These are phyloP conservation scores for Acinonyx jubatus DNA, from an alignment of 2,113 vertebrate genomes.

Conservation along the genomic window DNA sequence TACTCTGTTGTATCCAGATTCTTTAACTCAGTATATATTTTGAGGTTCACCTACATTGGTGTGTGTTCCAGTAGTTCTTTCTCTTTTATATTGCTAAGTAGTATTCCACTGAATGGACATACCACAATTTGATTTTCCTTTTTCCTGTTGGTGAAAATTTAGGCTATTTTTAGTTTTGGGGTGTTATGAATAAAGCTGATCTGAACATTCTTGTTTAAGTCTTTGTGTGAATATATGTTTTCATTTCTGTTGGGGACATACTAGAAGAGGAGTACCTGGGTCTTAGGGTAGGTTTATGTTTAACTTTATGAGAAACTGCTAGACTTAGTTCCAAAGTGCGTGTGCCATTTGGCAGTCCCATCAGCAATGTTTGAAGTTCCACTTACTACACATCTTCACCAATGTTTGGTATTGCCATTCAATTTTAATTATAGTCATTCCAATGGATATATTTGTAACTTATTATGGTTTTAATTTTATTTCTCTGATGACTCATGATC, in stretches of 20 bases:
- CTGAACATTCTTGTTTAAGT: neutral
- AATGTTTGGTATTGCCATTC: neutral
- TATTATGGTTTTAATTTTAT: neutral
- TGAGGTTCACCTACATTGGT: neutral
- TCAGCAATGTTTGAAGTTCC: neutral
- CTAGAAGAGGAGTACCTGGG: neutral
- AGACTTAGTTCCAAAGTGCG: neutral
- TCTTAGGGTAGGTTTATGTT: neutral
- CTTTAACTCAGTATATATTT: neutral
- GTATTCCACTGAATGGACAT: neutral
- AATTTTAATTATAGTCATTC: neutral
- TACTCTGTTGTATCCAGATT: neutral
- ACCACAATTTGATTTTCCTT: neutral
- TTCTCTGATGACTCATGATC: neutral
- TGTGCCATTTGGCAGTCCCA: neutral
- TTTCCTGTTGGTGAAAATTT: slow-evolving; percentile 13
- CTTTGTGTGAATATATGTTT: neutral
- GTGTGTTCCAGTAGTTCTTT: neutral
- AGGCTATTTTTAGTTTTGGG: neutral
- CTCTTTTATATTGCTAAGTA: neutral
- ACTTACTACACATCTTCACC: neutral
- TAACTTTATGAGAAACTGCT: neutral
- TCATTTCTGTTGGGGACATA: neutral
- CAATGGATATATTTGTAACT: neutral
- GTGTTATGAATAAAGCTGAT: neutral